Base-by-base conservation (phyloP, 2,797 vertebrate species). In the Spinibarbus caldwelli region DNA sequence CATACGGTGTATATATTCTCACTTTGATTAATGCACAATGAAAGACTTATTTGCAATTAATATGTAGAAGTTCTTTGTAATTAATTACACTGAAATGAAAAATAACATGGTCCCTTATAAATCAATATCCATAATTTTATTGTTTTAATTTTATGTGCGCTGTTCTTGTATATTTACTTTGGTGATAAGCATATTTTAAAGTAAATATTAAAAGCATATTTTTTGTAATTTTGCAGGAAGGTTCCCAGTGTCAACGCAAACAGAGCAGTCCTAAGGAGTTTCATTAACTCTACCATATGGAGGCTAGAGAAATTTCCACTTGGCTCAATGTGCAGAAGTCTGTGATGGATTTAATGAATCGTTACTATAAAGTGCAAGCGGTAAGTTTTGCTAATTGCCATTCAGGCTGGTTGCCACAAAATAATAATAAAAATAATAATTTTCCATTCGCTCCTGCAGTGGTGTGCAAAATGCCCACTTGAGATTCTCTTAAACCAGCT, bases 231-330 rank as follows among this genome's bases (percentile, higher is more conserved):
- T 64, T 34, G 31, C 45, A 15, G 31, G 36, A 49, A 66, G 70
- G 57, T 75, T 64, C 2, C 14, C 29, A 15, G n/a, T 47, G 26
- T 64, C 43, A 83, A 52, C 29, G 3, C 34, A 34, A 83, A 66
- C 36, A 52, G 7, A 54, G 73, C 14, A 72, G 31, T 67, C 38
- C 29, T 45, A 21, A 41, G 45, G 38, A 67, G 54, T 81, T 73
- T 68, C 38, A 70, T 87, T 81, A 77, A 80, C 47, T 84, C 76
- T 3, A 12, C 83, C 79, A 78, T 66, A 66, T 78, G 73, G 73
- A 78, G 66, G 52, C 62, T 67, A 75, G 62, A 81, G 31, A 78
- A 34, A 54, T 59, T 64, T 83, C 57, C 26, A 23, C 68, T 54
- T 52, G 67, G 47, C 66, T 34, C 29, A 78, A 49, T 49, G 75